Evolutionary conservation across 2,113 vertebrate species (phyloP).

Genomic region (Sporophila hypoxantha): DNA sequence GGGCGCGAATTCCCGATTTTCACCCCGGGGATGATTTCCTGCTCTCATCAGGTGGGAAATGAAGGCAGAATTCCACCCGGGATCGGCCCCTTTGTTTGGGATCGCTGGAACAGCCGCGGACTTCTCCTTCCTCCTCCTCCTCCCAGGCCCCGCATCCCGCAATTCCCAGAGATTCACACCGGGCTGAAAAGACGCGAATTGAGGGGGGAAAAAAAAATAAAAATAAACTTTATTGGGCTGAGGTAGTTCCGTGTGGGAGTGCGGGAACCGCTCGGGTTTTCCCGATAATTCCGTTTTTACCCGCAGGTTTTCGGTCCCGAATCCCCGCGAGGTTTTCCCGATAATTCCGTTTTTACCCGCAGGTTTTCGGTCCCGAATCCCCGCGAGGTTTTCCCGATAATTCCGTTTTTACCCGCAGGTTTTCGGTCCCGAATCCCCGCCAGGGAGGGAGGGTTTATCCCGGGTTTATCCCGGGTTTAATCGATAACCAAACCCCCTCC

Average conservation of each 20-base stretch:
- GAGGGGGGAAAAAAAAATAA: background rate
- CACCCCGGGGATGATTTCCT: background rate
- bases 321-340: no score
- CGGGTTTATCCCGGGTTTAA: no score
- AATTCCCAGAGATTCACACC: background rate
- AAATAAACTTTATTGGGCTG: constrained; percentile 68
- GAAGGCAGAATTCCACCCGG: fast-evolving
- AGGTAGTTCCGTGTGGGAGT: constrained; percentile 59
- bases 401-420: no score
- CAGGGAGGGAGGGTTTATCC: no score
- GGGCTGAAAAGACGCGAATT: background rate
- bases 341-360: no score
- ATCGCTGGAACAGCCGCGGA: background rate
- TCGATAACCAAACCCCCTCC: background rate
- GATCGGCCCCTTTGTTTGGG: background rate
- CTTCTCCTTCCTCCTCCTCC: background rate
- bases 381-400: no score
- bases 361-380: no score
- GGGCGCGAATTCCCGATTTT: background rate
- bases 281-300: background rate
- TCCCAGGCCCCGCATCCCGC: background rate
- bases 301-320: background rate
- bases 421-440: no score
- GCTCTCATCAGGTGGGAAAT: background rate
- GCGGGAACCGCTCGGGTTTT: background rate